Evolutionary conservation across 2,797 vertebrate genomes (phyloP), one percentile per base, ranked within the genome.

Genomic region (Morus bassanus): DNA sequence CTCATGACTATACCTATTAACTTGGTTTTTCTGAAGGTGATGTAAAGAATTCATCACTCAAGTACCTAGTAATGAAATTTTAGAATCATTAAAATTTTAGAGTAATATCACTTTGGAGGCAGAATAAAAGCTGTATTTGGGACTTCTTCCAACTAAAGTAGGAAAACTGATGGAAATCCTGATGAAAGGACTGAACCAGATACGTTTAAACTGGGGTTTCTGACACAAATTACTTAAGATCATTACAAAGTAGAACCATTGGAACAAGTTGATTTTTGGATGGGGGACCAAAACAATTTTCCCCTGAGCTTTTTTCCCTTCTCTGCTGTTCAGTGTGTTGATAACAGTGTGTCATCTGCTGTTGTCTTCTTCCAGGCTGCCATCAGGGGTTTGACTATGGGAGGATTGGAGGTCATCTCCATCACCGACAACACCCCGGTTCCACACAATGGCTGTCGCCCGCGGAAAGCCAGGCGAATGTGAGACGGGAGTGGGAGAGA

Each of bases 391-490:
- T 95, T 99, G 97, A 98, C 98, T 2, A 99, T 99, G 98, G 99
- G 99, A 53, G 99, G 99, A 65, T 96, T 99, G 95, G 98, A 99
- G 92, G 97, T 99, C 75, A 98, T 99, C 95, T 99, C 99, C 39
- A 99, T 99, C 98, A 99, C 99, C 0, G 99, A 99, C 98, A 98
- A 99, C 98, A 99, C 98, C 37, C 99, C 99, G 0, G 97, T 99
- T 73, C 99, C 99, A 3, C 99, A 99, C 98, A 99, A 99, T 0
- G 99, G 99, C 94, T 99, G 99, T 96, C 99, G 99, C 85, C 99
- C 99, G 27, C 98, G 98, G 87, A 99, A 99, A 97, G 99, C 98
- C 75, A 98, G 99, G 70, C 98, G 99, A 93, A 88, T 98, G 51
- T 98, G 96, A 98, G 13, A 23, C 46, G 9, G 25, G 37, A 76